Evolutionary conservation across 2,113 vertebrate genomes (phyloP).

Genomic region (Thryonomys swinderianus): DNA sequence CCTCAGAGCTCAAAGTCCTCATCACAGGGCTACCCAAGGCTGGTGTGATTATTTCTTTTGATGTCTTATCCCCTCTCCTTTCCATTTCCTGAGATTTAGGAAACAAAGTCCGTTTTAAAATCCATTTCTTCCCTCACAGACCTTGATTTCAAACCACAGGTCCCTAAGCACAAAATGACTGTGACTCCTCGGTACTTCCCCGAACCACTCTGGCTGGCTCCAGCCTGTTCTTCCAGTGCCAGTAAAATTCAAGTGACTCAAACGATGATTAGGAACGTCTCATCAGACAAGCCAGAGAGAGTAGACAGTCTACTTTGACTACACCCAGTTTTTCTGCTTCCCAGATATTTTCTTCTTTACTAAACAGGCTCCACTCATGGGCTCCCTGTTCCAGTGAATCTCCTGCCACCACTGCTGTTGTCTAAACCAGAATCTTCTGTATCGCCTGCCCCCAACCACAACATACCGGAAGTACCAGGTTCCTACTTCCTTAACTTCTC

Average conservation of each 20-base stretch:
- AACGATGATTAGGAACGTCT: constrained; percentile 40
- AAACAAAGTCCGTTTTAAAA: constrained; percentile 12
- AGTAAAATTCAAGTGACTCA: constrained; percentile 53
- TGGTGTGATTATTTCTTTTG: background rate
- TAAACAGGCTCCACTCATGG: background rate
- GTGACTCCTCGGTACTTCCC: background rate
- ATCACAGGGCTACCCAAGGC: background rate
- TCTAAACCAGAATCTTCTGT: background rate
- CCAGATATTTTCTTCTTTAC: constrained; percentile 13
- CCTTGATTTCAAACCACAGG: constrained; percentile 23
- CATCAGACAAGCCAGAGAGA: constrained; percentile 15
- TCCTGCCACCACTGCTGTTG: background rate
- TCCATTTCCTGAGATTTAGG: constrained; percentile 4
- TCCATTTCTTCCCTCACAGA: background rate
- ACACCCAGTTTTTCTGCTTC: constrained; percentile 32
- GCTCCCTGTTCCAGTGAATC: background rate
- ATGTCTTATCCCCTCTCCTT: background rate
- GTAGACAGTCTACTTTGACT: background rate
- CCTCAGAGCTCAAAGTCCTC: background rate
- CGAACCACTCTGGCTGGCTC: constrained; percentile 35
- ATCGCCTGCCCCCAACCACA: background rate
- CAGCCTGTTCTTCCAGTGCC: constrained; percentile 58
- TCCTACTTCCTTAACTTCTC: background rate
- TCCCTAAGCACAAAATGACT: constrained; percentile 1
- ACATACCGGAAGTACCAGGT: background rate